Conservation (phyloP, 2,888 invertebrate species). For the Gortyna flavago region DNA sequence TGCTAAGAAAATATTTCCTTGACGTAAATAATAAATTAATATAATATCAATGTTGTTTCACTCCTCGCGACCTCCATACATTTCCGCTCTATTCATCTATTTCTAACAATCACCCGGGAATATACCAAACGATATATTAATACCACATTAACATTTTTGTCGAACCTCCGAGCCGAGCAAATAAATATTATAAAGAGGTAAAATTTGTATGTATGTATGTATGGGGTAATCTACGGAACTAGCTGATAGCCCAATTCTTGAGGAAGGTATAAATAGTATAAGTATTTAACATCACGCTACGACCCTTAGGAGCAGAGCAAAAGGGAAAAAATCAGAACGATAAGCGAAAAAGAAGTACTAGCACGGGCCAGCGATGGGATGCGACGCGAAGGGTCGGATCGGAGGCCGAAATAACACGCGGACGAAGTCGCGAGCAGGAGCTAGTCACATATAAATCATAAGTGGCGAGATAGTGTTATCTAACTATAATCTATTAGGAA, state of each 20-base stretch:
- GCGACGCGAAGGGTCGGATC: neutral
- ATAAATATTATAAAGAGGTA: neutral
- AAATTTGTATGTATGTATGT: neutral
- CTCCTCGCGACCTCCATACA: slow-evolving; percentile 5
- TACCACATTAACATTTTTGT: slow-evolving; percentile 53
- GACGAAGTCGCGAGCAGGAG: neutral
- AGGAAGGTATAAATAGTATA: too few relatives aligned
- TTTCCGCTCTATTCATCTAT: neutral
- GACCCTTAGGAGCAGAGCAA: too few relatives aligned
- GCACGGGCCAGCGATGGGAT: neutral
- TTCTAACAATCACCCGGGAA: slow-evolving; percentile 8
- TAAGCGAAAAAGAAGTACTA: neutral
- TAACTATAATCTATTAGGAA: slow-evolving; percentile 67
- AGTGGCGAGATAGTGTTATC: slow-evolving; percentile 57
- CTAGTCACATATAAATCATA: slow-evolving; percentile 61
- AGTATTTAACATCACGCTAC: too few relatives aligned
- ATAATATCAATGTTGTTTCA: slow-evolving; percentile 26
- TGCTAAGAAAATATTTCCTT: neutral
- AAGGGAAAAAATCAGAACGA: neutral
- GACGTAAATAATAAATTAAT: slow-evolving; percentile 17
- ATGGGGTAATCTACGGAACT: too few relatives aligned
- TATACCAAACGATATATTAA: slow-evolving; percentile 43
- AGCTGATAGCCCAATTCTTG: too few relatives aligned
- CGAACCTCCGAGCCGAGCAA: neutral
- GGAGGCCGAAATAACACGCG: neutral